Conservation (phyloP, 2,113 vertebrate genomes). For the Tragelaphus buxtoni region DNA sequence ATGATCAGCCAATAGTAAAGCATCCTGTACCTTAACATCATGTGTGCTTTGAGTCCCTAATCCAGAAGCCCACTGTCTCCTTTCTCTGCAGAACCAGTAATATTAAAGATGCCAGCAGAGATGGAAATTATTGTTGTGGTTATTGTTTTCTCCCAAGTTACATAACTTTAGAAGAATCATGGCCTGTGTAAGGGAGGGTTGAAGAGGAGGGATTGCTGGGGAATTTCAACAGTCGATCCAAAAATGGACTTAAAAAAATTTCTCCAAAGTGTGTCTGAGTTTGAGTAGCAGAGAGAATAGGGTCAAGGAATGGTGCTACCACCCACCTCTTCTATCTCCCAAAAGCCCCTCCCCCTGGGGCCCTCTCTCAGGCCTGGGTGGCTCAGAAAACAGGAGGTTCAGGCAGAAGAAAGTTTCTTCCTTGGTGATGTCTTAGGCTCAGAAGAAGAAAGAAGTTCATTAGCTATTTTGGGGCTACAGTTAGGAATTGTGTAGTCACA, state of each 20-base stretch:
- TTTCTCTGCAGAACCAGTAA: neutral
- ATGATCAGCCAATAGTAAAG: neutral
- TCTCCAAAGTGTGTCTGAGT: neutral
- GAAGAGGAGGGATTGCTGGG: neutral
- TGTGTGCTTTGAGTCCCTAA: neutral
- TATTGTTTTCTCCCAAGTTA: neutral
- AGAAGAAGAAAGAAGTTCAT: neutral
- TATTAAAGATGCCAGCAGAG: neutral
- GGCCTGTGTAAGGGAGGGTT: neutral
- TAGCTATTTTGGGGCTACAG: neutral
- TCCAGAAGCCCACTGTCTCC: neutral
- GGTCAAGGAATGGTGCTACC: fast-evolving
- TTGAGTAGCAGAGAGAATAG: neutral
- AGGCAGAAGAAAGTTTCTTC: neutral
- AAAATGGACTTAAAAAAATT: neutral
- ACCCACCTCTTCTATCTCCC: neutral
- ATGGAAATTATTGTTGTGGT: neutral
- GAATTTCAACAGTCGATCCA: neutral
- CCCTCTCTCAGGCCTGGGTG: neutral
- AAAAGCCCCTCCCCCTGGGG: neutral
- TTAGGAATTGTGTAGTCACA: neutral
- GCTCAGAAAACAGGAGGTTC: neutral
- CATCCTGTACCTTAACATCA: neutral
- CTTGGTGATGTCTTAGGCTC: neutral
- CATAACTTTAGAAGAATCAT: neutral